Evolutionary conservation across 2,797 vertebrate species (phyloP).

Genomic region (Tenualosa thibaudeaui): DNA sequence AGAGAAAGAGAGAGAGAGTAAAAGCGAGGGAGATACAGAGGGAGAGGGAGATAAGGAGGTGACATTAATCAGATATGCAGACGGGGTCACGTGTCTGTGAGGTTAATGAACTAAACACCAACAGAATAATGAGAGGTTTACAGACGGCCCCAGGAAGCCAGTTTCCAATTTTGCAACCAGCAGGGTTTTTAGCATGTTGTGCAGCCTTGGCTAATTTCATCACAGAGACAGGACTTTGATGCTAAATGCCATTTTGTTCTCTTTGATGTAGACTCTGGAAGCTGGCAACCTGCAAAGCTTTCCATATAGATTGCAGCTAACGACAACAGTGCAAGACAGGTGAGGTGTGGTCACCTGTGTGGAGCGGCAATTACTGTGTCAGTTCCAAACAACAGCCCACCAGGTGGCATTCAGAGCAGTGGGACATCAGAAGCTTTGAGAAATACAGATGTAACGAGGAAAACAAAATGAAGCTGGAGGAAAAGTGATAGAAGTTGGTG

Average conservation of each 20-base stretch:
- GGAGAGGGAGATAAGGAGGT: conserved; percentile 60
- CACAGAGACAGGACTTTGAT: conserved; percentile 66
- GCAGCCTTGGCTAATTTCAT: conserved; percentile 75
- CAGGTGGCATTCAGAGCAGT: background rate
- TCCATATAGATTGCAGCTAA: conserved; percentile 5
- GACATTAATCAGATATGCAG: conserved; percentile 74
- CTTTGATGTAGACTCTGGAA: conserved; percentile 61
- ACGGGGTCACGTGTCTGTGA: conserved; percentile 82
- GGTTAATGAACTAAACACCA: conserved; percentile 86
- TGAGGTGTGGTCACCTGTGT: background rate
- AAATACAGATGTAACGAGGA: background rate
- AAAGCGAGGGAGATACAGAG: background rate
- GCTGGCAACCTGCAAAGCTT: background rate
- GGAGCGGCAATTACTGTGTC: conserved; percentile 4
- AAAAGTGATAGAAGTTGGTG: background rate
- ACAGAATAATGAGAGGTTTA: conserved; percentile 87
- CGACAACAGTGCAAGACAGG: background rate
- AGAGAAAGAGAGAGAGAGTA: background rate
- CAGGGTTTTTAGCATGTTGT: conserved; percentile 72
- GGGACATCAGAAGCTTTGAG: background rate
- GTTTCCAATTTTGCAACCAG: conserved; percentile 81
- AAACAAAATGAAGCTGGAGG: background rate
- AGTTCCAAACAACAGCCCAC: background rate
- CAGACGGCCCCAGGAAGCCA: conserved; percentile 84
- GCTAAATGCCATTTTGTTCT: conserved; percentile 67